These are phyloP conservation scores for Lepisosteus oculatus DNA, from an alignment of 2,113 vertebrate species.

Conservation along the genomic window DNA sequence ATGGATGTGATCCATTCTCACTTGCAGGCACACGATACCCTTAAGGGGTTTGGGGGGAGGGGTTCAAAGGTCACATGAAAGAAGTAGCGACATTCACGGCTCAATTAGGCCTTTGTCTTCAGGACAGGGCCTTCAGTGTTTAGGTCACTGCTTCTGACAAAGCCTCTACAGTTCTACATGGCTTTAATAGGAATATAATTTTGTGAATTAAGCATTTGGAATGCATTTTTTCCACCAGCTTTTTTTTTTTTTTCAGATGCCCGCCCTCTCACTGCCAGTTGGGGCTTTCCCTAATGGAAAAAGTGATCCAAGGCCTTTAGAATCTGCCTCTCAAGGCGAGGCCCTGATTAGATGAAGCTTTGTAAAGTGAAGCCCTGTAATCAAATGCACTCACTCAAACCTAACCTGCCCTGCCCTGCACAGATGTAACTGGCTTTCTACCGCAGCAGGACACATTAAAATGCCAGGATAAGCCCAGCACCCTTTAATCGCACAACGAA, in stretches of 20 bases:
- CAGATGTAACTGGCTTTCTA: not conserved
- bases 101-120: conserved; percentile 72
- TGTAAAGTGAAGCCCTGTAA: conserved; percentile 19
- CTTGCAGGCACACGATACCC: too few relatives aligned
- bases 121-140: conserved; percentile 47
- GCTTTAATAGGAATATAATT: conserved; percentile 55
- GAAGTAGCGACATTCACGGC: conserved; percentile 17
- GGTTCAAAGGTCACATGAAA: conserved; percentile 46
- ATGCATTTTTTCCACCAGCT: conserved; percentile 45
- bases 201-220: conserved; percentile 57
- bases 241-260: conserved; percentile 2
- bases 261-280: conserved; percentile 26
- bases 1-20: too few relatives aligned
- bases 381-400: conserved; percentile 42
- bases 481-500: too few relatives aligned
- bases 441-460: too few relatives aligned
- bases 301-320: conserved; percentile 31
- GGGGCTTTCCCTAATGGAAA: conserved; percentile 43
- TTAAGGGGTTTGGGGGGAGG: conserved; percentile 15
- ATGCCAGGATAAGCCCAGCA: too few relatives aligned
- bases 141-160: conserved; percentile 50
- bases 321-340: conserved; percentile 24
- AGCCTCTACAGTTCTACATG: conserved; percentile 61
- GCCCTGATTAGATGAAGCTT: conserved; percentile 43
- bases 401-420: conserved; percentile 22